Conservation (phyloP, 53 echinoderm and acorn worm genomes). For the Astropecten irregularis region DNA sequence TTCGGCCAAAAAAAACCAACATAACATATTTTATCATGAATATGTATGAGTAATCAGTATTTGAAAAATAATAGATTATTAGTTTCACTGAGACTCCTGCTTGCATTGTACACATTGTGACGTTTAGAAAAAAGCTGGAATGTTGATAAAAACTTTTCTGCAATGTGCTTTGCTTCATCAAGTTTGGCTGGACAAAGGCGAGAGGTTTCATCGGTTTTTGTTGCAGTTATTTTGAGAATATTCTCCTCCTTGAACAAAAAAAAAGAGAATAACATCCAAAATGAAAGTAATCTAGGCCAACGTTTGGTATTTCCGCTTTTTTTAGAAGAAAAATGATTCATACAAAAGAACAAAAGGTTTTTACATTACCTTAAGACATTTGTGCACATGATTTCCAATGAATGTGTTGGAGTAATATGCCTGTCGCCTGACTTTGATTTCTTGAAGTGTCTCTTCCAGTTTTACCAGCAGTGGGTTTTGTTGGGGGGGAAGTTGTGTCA, state of each 20-base stretch:
- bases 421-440: constrained; percentile 62
- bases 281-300: neutral
- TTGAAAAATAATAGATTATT: neutral
- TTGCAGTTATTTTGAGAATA: neutral
- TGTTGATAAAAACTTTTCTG: neutral
- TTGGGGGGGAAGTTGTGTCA: neutral
- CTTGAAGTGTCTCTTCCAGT: constrained; percentile 30
- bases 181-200: neutral
- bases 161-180: neutral
- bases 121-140: neutral
- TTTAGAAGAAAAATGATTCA: neutral
- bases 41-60: neutral
- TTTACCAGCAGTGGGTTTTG: constrained; percentile 33
- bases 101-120: no score
- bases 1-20: constrained; percentile 5
- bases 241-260: neutral
- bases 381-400: constrained; percentile 74
- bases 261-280: neutral
- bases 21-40: neutral
- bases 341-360: neutral
- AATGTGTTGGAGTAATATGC: constrained; percentile 54
- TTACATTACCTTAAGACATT: constrained; percentile 60
- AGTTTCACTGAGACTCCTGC: neutral
- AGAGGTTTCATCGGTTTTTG: neutral
- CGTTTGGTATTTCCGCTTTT: neutral